Conservation (phyloP, 2,797 vertebrate genomes). For the Mormyrus proboscirostris region DNA sequence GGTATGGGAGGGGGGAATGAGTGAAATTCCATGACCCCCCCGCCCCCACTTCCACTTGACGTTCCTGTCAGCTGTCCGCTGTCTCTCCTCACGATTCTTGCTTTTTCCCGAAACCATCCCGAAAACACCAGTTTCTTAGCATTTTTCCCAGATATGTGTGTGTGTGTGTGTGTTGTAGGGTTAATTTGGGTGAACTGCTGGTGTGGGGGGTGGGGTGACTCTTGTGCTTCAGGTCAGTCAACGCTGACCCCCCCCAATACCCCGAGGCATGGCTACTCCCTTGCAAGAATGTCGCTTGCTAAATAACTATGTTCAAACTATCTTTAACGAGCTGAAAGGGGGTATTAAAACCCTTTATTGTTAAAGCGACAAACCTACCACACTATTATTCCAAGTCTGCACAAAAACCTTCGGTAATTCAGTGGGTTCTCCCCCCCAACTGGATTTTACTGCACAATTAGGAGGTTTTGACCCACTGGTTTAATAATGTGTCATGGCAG, state of each 20-base stretch:
- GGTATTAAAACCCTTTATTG: conserved; percentile 59
- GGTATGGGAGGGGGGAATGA: conserved; percentile 4
- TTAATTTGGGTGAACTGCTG: neutral
- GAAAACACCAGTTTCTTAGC: neutral
- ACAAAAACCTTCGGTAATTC: conserved; percentile 51
- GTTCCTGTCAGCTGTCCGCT: conserved; percentile 6
- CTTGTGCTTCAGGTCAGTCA: neutral
- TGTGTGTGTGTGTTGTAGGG: neutral
- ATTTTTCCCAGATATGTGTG: neutral
- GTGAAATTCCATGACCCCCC: neutral
- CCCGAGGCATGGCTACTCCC: conserved; percentile 19
- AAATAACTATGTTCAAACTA: conserved; percentile 24
- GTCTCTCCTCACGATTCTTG: neutral
- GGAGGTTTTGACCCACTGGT: conserved; percentile 48
- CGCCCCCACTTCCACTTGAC: neutral
- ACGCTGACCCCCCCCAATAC: neutral
- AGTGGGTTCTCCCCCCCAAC: conserved; percentile 38
- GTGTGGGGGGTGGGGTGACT: neutral
- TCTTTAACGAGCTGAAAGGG: conserved; percentile 45
- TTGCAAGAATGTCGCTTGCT: neutral
- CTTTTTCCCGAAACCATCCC: neutral
- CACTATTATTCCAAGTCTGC: conserved; percentile 55
- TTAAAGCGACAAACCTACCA: conserved; percentile 49
- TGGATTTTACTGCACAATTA: conserved; percentile 51
- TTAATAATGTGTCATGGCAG: conserved; percentile 46